Evolutionary conservation across 2,113 vertebrate species (phyloP), one percentile per base, ranked within the genome.

Genomic region (Tetrax tetrax): DNA sequence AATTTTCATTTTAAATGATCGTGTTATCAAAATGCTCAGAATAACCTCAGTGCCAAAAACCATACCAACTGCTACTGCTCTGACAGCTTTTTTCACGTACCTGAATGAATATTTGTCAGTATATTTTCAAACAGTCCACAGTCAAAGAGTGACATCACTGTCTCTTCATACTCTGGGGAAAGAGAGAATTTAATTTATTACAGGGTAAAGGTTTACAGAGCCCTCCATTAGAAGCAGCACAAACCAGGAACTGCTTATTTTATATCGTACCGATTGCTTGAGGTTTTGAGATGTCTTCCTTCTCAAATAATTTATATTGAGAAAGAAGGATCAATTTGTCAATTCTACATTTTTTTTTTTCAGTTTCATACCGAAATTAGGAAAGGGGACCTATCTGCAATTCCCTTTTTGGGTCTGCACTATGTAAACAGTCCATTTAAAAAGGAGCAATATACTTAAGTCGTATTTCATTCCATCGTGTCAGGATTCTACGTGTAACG

Each of bases 161-260:
- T 98, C 93, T 98, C 97, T 95, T 98, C 97, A 94, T 98, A 98
- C 50, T 98, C 98, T 98, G 69, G 43, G 65, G 54, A 63, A 83
- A 93, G 69, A 95, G 51, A 89, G 2, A 33, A 88, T 41, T 20
- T 25, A 24, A 54, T 66, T 64, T 61, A 23, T 33, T 63, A 41
- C 7, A 9, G 33, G 38, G 45, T 21, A 57, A 68, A 89, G 19
- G 27, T 59, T 83, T 64, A 60, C 53, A 63, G 53, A 68, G 63
- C 28, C 14, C 29, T 43, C 41, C 41, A 43, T 43, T 43, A 43
- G 41, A 43, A 43, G 19, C 6, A 77, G 41, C 47, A 77, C 85
- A 64, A 82, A 78, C 15, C 22, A 69, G 14, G 22, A 74, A 68
- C n/a, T 64, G 59, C 10, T 87, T 72, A 35, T 69, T 78, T 77